Evolutionary conservation across 23 tunicate genomes (phyloP), one percentile per base, ranked within the genome.

Genomic region (Trididemnum miniatum): DNA sequence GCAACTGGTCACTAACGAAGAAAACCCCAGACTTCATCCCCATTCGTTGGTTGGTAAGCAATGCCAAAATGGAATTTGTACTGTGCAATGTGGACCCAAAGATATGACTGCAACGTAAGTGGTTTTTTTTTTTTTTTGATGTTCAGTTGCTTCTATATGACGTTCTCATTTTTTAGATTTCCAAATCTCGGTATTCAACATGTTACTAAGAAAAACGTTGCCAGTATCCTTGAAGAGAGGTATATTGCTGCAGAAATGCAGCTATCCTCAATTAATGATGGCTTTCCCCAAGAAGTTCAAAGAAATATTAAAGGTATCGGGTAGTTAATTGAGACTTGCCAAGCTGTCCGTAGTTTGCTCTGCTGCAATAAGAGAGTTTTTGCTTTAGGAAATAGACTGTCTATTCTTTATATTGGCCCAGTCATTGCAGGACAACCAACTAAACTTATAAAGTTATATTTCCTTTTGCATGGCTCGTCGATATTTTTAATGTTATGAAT

Each of bases 81-180:
- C 98, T 1, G 98, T 93, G 12, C 98, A 93, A 80, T 93, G 98
- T 76, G 98, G 98, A 33, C 98, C 98, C 26, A 88, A 86, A 65
- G 98, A 93, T 82, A 93, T 93, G 98, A 93, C 94, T 20, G 98
- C 98, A 59, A 93, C 98, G 98, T 93, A 84, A 4, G 89, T 44
- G 15, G 15, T 44, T 9, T 44, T 9, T 44, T 44, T 44, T 44
- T 9, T 44, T 44, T 44, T 44, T 44, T 44, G 9, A 44, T 44
- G n/a, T n/a, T n/a, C n/a, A n/a, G n/a, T n/a, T n/a, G n/a, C n/a
- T n/a, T n/a, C n/a, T n/a, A n/a, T n/a, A n/a, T n/a, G n/a, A n/a
- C n/a, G n/a, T n/a, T n/a, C n/a, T n/a, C n/a, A n/a, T n/a, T n/a
- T 69, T 9, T 69, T 36, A 93, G 98, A 28, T 93, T 93, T 75